phyloP scores from a whole-genome alignment of 2,797 vertebrate genomes.

The Galago senegalensis region DNA sequence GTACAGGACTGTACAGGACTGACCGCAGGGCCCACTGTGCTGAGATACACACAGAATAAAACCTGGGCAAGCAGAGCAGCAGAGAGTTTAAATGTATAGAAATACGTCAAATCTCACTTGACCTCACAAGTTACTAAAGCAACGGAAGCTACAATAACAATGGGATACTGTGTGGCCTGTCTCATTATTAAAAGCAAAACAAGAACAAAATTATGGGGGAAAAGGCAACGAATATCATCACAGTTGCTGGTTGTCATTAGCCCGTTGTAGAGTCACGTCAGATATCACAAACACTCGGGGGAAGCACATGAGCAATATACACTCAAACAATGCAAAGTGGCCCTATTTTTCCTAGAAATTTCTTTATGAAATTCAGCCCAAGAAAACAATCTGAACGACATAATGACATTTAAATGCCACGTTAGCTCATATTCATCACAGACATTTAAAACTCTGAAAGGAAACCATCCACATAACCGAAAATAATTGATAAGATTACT shows the following conservation, averaged over 20 bases:
- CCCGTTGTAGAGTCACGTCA: neutral
- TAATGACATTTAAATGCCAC: neutral
- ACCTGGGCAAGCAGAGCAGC: neutral
- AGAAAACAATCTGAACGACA: neutral
- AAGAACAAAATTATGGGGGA: neutral
- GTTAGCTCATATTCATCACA: neutral
- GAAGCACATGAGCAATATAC: neutral
- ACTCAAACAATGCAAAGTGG: neutral
- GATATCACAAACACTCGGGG: neutral
- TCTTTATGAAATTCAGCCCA: neutral
- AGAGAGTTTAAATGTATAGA: conserved; percentile 8
- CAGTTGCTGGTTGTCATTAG: neutral
- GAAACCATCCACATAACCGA: neutral
- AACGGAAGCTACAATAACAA: conserved; percentile 23
- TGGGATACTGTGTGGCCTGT: neutral
- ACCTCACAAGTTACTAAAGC: neutral
- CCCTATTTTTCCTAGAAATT: neutral
- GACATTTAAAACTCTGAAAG: neutral
- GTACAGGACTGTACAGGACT: neutral
- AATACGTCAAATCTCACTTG: neutral
- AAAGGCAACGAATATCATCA: neutral
- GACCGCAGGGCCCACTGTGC: neutral
- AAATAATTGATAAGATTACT: neutral
- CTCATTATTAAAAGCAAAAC: neutral
- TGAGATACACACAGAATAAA: neutral